phyloP scores from a whole-genome alignment of 2,797 vertebrate genomes.

The Hafferia zeledoni region DNA sequence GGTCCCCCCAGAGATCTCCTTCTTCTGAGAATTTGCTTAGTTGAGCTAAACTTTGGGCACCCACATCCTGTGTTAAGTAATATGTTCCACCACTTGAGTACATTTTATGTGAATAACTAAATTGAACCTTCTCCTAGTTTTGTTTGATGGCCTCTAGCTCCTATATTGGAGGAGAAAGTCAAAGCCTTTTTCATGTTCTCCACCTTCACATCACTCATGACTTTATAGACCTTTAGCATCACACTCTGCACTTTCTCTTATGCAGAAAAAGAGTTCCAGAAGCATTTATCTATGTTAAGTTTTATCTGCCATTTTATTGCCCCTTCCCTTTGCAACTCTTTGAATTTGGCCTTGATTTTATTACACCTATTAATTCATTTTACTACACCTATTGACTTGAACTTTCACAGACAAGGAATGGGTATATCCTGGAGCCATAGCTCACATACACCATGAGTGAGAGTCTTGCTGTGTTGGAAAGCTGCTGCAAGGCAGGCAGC shows the following conservation, averaged over 20 bases:
- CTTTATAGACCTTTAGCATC: background rate
- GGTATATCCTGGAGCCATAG: background rate
- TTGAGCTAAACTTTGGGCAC: background rate
- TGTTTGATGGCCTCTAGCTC: background rate
- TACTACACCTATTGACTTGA: background rate
- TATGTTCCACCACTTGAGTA: background rate
- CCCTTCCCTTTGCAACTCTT: background rate
- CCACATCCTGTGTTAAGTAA: background rate
- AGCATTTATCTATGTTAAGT: background rate
- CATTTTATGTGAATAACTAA: background rate
- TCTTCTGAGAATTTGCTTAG: background rate
- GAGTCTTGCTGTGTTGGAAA: background rate
- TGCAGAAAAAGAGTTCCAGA: background rate
- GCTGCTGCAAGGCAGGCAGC: background rate
- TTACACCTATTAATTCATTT: background rate
- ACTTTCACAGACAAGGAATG: background rate
- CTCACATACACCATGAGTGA: background rate
- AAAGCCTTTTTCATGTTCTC: background rate
- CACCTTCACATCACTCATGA: background rate
- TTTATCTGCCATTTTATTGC: background rate
- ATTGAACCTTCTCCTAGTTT: background rate
- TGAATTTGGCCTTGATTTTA: background rate
- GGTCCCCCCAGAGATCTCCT: background rate
- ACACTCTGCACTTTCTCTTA: background rate
- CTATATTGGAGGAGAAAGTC: background rate